Base-by-base conservation (phyloP, 2,888 invertebrate species). In the Lathronympha strigana region DNA sequence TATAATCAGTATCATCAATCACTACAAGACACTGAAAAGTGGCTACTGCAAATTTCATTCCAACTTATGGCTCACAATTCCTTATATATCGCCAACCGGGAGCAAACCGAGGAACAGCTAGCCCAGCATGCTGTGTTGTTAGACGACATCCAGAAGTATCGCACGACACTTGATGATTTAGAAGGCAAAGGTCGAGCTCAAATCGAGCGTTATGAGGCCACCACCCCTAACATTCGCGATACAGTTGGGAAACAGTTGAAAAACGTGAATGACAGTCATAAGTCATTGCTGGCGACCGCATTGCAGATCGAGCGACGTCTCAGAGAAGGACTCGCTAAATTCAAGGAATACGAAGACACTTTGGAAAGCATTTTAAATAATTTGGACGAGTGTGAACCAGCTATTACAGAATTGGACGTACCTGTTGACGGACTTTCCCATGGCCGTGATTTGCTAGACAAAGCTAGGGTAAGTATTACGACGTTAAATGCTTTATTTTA, bases 61-160 rank as follows among this genome's bases (percentile, higher is more conserved):
- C 97, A 97, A 79, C 93, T 98, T 0, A 98, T 98, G 98, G 97
- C 98, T 0, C 98, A 98, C 80, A 98, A 98, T 83, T 97, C 98
- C 0, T 91, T 98, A 19, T 98, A 98, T 80, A 98, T 98, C 68
- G 96, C 96, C 4, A 98, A 97, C 77, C 94, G 97, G 64, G 96
- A 97, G 73, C 98, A 98, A 83, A 98, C 98, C 0, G 94, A 96
- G 76, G 96, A 97, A 71, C 98, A 98, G 85, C 94, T 98, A 40
- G 95, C 95, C n/a, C 97, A 97, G 78, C 98, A 98, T 76, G 95
- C 96, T 74, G 87, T 93, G 0, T 82, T 97, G 17, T 82, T 97
- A 0, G 93, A 94, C 36, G 96, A 97, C 73, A 97, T 98, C 64
- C 95, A 96, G 75, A 95, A 96, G 69, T 98, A 98, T 79, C 95